Percentiles rank a stretch among this genome's conserved stretches.
Conservation (phyloP, 1,140 invertebrate species). For the Rhynchophorus ferrugineus region DNA sequence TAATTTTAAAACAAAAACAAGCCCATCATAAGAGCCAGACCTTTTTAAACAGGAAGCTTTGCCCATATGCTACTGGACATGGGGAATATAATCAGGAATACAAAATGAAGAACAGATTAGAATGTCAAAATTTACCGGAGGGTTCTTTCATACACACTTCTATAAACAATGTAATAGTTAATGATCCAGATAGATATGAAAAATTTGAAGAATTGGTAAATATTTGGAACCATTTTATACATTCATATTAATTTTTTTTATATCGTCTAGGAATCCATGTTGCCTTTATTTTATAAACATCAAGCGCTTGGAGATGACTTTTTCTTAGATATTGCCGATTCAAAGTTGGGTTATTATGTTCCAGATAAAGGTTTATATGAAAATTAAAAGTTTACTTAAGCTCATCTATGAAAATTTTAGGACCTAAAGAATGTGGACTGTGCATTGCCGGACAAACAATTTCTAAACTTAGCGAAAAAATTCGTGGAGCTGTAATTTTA, state of each 20-base stretch:
- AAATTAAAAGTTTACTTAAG: not conserved
- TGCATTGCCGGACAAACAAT: slow-evolving; percentile 23
- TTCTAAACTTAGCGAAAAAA: slow-evolving; percentile 22
- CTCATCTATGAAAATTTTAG: slow-evolving; percentile 9
- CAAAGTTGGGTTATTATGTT: slow-evolving; percentile 29
- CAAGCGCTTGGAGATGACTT: slow-evolving; percentile 30
- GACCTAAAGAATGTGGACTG: slow-evolving; percentile 25
- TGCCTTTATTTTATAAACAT: slow-evolving; percentile 29
- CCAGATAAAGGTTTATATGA: slow-evolving; percentile 22
- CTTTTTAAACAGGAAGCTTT: slow-evolving; percentile 3
- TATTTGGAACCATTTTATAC: not conserved
- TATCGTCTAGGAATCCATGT: slow-evolving; percentile 25
- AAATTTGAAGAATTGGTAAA: slow-evolving; percentile 26
- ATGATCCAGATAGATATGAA: slow-evolving; percentile 17
- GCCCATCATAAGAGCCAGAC: not conserved
- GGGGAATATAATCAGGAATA: not conserved
- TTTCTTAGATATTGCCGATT: slow-evolving; percentile 30
- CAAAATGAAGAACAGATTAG: slow-evolving; percentile 14
- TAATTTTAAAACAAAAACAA: slow-evolving; percentile 22
- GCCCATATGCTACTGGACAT: not conserved
- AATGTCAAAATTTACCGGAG: slow-evolving; percentile 19
- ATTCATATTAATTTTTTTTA: not conserved
- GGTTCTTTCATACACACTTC: slow-evolving; percentile 24
- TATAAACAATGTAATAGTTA: slow-evolving; percentile 16
- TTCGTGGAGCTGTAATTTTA: slow-evolving; percentile 17